Evolutionary conservation across 2,113 vertebrate species (phyloP).

Genomic region (Numida meleagris): DNA sequence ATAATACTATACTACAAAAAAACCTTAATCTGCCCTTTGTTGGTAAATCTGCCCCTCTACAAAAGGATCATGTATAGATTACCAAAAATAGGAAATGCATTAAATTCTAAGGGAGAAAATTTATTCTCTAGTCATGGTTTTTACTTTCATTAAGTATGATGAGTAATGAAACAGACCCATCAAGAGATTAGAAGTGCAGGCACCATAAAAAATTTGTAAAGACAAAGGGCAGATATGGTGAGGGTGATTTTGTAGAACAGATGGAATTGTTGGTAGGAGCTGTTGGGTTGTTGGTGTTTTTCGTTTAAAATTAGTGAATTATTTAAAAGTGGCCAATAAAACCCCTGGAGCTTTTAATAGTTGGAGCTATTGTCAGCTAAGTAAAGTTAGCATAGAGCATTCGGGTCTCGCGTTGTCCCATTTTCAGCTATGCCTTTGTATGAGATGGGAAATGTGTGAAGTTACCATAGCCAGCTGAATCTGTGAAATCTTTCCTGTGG

Average conservation of each 20-base stretch:
- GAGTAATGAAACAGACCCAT: background rate
- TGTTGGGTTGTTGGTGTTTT: background rate
- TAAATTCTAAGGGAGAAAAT: background rate
- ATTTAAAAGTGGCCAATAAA: background rate
- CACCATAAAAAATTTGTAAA: background rate
- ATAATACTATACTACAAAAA: background rate
- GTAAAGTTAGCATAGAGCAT: background rate
- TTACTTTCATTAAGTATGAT: background rate
- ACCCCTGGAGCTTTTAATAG: background rate
- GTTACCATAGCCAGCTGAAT: background rate
- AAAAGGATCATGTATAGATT: accelerated
- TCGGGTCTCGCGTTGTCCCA: background rate
- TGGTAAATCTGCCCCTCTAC: background rate
- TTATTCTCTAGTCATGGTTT: background rate
- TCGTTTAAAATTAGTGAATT: background rate
- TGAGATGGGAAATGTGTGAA: background rate
- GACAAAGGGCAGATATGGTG: accelerated
- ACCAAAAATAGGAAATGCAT: background rate
- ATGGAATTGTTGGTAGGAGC: background rate
- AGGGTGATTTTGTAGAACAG: background rate
- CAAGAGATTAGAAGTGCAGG: background rate
- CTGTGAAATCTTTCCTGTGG: background rate
- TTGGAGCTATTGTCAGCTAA: too few relatives aligned
- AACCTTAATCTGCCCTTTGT: background rate
- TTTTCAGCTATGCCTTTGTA: background rate